Evolutionary conservation across 1,140 invertebrate species (phyloP).

Genomic region (Ruditapes philippinarum): DNA sequence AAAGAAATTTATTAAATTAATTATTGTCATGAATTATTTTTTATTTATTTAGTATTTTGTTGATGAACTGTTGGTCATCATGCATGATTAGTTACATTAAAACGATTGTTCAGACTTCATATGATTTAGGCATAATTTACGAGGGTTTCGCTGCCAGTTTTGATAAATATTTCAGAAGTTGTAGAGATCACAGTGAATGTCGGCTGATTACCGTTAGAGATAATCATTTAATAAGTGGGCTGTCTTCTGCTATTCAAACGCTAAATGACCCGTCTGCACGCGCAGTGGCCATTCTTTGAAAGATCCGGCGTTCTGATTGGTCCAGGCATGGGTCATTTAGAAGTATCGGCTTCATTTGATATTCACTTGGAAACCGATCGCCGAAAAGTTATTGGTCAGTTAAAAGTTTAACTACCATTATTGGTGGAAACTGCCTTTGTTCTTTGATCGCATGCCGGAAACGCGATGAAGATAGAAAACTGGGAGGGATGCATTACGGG

Average conservation of each 20-base stretch:
- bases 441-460: not conserved
- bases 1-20: too few relatives aligned
- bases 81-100: too few relatives aligned
- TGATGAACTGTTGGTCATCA: too few relatives aligned
- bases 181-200: not conserved
- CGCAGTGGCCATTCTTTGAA: not conserved
- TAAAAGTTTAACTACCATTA: not conserved
- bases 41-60: too few relatives aligned
- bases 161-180: not conserved
- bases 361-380: slow-evolving; percentile 1
- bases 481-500: not conserved
- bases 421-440: not conserved
- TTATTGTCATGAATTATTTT: too few relatives aligned
- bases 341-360: not conserved
- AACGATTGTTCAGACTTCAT: too few relatives aligned
- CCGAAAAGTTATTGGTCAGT: not conserved
- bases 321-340: not conserved
- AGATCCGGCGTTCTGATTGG: not conserved
- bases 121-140: not conserved
- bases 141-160: not conserved
- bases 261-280: not conserved
- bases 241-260: not conserved
- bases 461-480: not conserved
- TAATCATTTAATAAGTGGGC: slow-evolving; percentile 8
- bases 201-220: slow-evolving; percentile 10